A percentile compares a stretch with the other conserved stretches of the same genome.
Conservation (phyloP, 2,113 vertebrate species). For the Eurypyga helias region DNA sequence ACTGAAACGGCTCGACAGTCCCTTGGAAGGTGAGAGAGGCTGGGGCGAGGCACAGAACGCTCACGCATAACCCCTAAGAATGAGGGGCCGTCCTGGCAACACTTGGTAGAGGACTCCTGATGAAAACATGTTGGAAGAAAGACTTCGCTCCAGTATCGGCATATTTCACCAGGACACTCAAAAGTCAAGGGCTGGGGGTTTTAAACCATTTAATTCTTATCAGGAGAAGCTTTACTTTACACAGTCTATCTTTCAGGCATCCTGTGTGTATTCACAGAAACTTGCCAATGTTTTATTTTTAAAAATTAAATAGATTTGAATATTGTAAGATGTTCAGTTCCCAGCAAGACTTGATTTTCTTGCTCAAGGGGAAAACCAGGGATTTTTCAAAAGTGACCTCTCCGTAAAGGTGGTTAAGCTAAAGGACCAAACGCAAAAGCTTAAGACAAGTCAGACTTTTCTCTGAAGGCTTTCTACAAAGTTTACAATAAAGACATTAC, state of each 20-base stretch:
- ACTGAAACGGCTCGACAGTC: background rate
- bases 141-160: background rate
- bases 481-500: background rate
- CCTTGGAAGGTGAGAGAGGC: background rate
- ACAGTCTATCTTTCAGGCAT: background rate
- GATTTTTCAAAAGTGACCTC: background rate
- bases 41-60: background rate
- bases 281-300: background rate
- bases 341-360: background rate
- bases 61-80: background rate
- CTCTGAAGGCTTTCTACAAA: background rate
- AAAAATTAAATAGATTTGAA: background rate
- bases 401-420: background rate
- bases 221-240: background rate
- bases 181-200: background rate
- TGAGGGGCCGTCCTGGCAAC: rapidly evolving
- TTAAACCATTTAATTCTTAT: background rate
- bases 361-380: background rate
- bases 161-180: background rate
- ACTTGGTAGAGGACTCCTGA: background rate
- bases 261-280: background rate
- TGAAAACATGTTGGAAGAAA: background rate
- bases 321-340: background rate
- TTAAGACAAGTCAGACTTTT: background rate
- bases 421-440: background rate